Evolutionary conservation across 2,888 invertebrate genomes (phyloP).

Genomic region (Cheilosia urbana): DNA sequence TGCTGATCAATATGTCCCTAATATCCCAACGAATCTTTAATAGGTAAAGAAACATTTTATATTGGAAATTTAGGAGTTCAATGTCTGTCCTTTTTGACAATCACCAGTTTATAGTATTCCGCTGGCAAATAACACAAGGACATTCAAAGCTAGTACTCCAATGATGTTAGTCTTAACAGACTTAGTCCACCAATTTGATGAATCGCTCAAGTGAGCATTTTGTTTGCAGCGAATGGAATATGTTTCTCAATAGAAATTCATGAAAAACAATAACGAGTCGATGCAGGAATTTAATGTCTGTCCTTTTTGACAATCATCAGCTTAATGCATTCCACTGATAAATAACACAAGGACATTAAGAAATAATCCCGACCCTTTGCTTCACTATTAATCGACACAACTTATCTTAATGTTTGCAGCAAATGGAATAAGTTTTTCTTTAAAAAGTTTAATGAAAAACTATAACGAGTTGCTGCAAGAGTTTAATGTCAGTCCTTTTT

Average conservation of each 20-base stretch:
- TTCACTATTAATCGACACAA: conserved; percentile 10
- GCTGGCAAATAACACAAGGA: conserved; percentile 82
- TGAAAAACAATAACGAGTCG: conserved; percentile 76
- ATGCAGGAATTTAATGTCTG: conserved; percentile 78
- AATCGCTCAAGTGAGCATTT: not conserved
- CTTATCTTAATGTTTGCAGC: conserved; percentile 78
- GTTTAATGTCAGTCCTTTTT: conserved; percentile 81
- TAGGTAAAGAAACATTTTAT: conserved; percentile 78
- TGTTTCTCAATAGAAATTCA: conserved; percentile 53
- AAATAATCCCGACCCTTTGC: not conserved
- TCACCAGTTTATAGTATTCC: conserved; percentile 78
- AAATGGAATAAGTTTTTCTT: conserved; percentile 80
- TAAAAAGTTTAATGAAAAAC: conserved; percentile 76
- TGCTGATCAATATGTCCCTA: conserved; percentile 66
- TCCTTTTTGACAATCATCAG: conserved; percentile 83
- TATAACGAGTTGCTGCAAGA: conserved; percentile 81
- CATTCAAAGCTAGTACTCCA: conserved; percentile 59
- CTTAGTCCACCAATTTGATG: not conserved
- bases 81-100: conserved; percentile 82
- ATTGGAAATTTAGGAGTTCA: conserved; percentile 76
- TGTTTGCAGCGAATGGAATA: conserved; percentile 64
- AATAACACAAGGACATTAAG: conserved; percentile 82
- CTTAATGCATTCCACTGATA: conserved; percentile 76
- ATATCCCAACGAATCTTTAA: not conserved
- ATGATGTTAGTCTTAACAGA: not conserved